Evolutionary conservation across 2,113 vertebrate genomes (phyloP).

Genomic region (Platysteira castanea): DNA sequence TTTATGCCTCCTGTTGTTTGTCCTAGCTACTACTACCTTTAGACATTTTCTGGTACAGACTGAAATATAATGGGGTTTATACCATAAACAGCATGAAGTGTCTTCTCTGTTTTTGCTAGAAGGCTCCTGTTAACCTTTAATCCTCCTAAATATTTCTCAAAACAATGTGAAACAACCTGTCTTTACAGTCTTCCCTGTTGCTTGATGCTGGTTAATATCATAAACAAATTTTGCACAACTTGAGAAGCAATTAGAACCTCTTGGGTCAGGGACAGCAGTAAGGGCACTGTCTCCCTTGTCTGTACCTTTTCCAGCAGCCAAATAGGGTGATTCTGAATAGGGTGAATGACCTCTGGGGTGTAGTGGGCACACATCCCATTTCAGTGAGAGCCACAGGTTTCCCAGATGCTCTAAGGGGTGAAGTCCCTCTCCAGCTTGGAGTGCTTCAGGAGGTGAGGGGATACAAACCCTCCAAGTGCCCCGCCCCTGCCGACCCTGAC

Average conservation of each 20-base stretch:
- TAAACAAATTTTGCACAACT: not conserved
- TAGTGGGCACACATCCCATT: rapidly evolving
- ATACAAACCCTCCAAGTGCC: not conserved
- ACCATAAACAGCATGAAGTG: not conserved
- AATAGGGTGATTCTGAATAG: not conserved
- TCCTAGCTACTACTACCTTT: not conserved
- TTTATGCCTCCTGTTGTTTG: not conserved
- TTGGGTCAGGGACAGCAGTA: not conserved
- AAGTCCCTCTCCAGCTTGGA: not conserved
- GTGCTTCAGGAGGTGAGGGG: not conserved
- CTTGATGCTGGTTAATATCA: not conserved
- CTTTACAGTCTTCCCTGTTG: not conserved
- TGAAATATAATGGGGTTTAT: not conserved
- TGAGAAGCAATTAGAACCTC: not conserved
- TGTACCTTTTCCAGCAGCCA: not conserved
- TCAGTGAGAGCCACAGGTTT: not conserved
- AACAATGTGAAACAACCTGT: not conserved
- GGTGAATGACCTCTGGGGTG: not conserved
- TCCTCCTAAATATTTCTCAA: not conserved
- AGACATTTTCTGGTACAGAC: not conserved
- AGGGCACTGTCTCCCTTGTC: not conserved
- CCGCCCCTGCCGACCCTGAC: not conserved
- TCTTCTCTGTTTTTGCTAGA: not conserved
- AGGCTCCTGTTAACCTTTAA: not conserved
- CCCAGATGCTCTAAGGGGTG: not conserved